Base-by-base conservation (phyloP, 2,797 vertebrate species). In the Thunnus albacares region DNA sequence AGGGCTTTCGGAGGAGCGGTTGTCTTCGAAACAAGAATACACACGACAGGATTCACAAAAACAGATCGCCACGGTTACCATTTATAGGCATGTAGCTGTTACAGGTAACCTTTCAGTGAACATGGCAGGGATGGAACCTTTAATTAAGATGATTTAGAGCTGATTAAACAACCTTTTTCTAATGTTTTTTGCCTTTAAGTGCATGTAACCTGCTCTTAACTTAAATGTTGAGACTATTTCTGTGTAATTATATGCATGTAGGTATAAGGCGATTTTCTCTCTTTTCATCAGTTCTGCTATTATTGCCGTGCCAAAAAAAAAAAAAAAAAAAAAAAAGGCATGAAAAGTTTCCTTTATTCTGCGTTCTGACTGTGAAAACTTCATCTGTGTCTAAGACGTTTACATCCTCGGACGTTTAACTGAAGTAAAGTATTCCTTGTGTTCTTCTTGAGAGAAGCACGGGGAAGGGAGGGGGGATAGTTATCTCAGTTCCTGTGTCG, bases 401-500 rank as follows among this genome's bases (percentile, higher is more conserved):
- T 22, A 41, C 7, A 77, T 45, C 24, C 45, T 18, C 13, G 26
- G 49, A 64, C 5, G 4, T 70, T 59, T 12, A 58, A 30, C 0
- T 30, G 20, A 62, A 26, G 28, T 9, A 26, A 24, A 68, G 41
- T 2, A 33, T 71, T 28, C 28, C 59, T 62, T 74, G 60, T 43
- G 45, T 49, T 22, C 55, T 57, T 73, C 66, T 30, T n/a, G 24
- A 53, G 17, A 15, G 45, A 56, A 60, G 38, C 30, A n/a, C n/a
- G 1, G 24, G 15, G 75, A 24, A 5, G 4, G 1, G 24, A 13
- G 73, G 1, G 24, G 13, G 75, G 58, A 67, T 3, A 10, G 14
- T 84, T 75, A 80, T 86, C 55, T 62, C 15, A 12, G 56, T 63
- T 51, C 30, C 41, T 2, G 22, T 56, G 77, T 76, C 76, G 63